Evolutionary conservation across 2,888 invertebrate species (phyloP).

Genomic region (Macrophya alboannulata): DNA sequence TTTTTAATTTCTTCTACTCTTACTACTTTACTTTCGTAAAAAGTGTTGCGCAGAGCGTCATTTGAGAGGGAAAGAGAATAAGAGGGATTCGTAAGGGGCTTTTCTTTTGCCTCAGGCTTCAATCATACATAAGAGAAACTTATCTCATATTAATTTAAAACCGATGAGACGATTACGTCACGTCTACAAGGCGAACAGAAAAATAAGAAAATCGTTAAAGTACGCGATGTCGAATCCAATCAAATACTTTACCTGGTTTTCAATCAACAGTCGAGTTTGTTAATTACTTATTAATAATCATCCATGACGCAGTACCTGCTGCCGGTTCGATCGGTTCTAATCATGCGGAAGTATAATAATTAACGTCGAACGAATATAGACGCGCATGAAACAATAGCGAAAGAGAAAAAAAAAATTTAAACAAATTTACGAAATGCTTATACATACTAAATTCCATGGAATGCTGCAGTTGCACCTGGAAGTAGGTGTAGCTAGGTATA

Average conservation of each 20-base stretch:
- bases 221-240: not conserved
- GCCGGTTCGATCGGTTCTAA: not conserved
- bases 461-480: not conserved
- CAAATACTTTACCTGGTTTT: not conserved
- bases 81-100: not conserved
- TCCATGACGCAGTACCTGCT: not conserved
- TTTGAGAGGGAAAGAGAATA: not conserved
- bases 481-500: not conserved
- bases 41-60: not conserved
- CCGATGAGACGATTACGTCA: not conserved
- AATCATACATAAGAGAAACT: not conserved
- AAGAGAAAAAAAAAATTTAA: not conserved
- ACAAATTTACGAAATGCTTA: not conserved
- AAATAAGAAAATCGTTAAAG: not conserved
- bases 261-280: not conserved
- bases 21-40: not conserved
- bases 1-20: not conserved
- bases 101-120: slow-evolving; percentile 13
- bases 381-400: not conserved
- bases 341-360: not conserved
- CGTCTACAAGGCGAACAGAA: not conserved
- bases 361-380: not conserved
- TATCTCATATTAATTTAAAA: not conserved
- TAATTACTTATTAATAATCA: not conserved
- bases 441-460: not conserved